Conservation (phyloP, 30 jellyfish, hydroid and myxozoan genomes). For the Nemopilema nomurai region DNA sequence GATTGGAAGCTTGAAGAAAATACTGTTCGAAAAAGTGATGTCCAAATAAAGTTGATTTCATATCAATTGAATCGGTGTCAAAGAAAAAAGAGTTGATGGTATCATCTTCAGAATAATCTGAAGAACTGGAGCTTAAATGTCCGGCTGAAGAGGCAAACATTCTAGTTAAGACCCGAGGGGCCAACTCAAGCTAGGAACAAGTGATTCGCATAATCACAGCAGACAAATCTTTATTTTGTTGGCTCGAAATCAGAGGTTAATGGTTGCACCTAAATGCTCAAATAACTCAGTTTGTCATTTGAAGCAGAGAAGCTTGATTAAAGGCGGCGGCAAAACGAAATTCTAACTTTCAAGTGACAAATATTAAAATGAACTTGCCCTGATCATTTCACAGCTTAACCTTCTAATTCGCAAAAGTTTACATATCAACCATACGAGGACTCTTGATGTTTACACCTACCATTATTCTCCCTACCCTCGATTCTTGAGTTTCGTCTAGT, state of each 20-base stretch:
- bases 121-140: no score
- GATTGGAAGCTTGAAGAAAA: no score
- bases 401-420: background rate
- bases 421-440: background rate
- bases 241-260: background rate
- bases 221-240: background rate
- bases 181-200: no score
- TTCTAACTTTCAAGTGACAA: background rate
- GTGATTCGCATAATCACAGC: no score
- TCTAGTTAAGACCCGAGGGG: no score
- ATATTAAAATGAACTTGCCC: background rate
- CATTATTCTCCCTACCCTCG: background rate
- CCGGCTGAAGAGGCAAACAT: no score
- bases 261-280: background rate
- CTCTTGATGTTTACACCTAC: background rate
- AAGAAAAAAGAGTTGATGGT: no score
- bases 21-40: no score
- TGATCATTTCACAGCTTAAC: background rate
- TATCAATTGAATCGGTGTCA: no score
- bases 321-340: background rate
- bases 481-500: background rate
- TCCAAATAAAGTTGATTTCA: no score
- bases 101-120: no score
- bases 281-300: background rate
- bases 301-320: background rate